Conservation (phyloP, 2,113 vertebrate genomes). For the Cavia porcellus region DNA sequence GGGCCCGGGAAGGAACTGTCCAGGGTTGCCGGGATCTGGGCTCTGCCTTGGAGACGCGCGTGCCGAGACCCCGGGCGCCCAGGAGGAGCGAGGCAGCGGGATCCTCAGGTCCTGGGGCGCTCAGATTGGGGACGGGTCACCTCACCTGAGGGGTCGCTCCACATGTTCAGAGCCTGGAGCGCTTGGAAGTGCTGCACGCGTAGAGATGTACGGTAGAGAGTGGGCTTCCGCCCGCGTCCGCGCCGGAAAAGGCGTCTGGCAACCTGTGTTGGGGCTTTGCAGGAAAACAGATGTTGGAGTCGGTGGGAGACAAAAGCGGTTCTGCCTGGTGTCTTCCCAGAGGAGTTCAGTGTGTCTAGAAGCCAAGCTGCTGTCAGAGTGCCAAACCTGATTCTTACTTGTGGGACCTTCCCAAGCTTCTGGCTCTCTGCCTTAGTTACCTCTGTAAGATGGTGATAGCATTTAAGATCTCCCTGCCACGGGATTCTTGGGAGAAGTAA, state of each 20-base stretch:
- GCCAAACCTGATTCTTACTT: neutral
- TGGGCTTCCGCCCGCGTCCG: neutral
- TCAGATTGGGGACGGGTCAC: neutral
- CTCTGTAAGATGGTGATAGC: neutral
- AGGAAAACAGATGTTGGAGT: neutral
- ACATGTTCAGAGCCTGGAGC: neutral
- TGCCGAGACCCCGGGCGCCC: neutral
- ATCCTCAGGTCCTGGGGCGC: fast-evolving
- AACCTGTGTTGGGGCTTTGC: neutral
- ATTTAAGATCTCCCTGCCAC: neutral
- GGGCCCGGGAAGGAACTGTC: neutral
- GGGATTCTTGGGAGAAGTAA: neutral
- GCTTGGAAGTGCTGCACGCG: neutral
- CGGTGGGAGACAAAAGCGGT: neutral
- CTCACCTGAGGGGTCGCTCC: neutral
- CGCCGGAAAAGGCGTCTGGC: neutral
- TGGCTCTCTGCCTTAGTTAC: neutral
- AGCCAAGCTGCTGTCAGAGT: neutral
- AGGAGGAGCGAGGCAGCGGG: fast-evolving
- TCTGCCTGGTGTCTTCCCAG: neutral
- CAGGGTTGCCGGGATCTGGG: neutral
- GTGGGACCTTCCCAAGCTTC: neutral
- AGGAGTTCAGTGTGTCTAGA: neutral
- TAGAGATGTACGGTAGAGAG: neutral
- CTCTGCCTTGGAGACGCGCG: too few species aligned